These are phyloP conservation scores for Sycobia sp. DNA, from an alignment of 1,140 invertebrate species.

Conservation along the genomic window DNA sequence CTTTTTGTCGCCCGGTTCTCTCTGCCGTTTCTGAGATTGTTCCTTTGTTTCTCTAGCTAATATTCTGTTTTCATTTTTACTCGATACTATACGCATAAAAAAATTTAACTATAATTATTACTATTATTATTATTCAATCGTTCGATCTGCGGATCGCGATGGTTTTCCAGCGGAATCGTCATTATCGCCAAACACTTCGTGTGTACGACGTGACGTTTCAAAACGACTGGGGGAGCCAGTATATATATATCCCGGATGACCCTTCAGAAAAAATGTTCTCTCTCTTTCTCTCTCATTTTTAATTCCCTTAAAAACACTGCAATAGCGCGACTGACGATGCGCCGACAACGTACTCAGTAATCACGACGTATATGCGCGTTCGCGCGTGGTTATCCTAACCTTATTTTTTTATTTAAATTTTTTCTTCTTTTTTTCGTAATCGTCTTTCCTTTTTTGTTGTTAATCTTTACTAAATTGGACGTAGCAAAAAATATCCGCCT, in stretches of 20 bases:
- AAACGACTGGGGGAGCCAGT: neutral
- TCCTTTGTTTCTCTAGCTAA: neutral
- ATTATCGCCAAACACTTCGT: no score
- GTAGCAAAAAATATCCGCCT: conserved; percentile 47
- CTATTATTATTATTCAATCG: neutral
- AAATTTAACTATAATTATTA: conserved; percentile 19
- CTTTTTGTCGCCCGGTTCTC: no score
- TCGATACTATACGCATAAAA: conserved; percentile 18
- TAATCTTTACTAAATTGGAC: conserved; percentile 25
- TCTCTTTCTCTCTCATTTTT: neutral
- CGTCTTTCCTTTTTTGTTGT: neutral
- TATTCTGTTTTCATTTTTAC: neutral
- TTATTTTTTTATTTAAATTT: conserved; percentile 8
- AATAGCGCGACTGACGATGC: conserved; percentile 10
- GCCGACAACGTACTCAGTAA: neutral
- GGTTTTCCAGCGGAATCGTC: no score
- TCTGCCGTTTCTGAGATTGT: no score
- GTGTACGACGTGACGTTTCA: neutral
- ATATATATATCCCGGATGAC: conserved; percentile 1
- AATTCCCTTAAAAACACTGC: no score
- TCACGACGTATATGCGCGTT: no score
- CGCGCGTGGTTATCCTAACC: no score
- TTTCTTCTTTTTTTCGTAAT: neutral
- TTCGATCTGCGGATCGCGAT: neutral
- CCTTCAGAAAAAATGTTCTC: neutral